These are phyloP conservation scores for Reticulitermes lucifugus DNA, from an alignment of 2,888 invertebrate genomes.

Conservation along the genomic window DNA sequence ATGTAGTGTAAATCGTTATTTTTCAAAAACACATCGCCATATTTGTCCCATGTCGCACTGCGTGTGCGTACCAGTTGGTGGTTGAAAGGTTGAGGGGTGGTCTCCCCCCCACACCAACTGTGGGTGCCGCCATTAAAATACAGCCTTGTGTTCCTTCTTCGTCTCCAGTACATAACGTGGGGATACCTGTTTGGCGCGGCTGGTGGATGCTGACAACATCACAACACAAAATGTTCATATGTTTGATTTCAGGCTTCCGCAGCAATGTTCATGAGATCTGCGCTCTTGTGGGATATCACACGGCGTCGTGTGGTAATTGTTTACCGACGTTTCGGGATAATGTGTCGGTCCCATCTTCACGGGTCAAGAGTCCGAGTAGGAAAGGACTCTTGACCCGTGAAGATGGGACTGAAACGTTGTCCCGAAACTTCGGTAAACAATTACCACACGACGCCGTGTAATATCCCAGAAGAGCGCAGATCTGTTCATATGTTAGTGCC, in stretches of 20 bases:
- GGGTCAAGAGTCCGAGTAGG: too few species aligned
- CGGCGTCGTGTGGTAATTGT: too few species aligned
- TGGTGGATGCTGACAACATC: conserved; percentile 18
- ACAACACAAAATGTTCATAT: conserved; percentile 1
- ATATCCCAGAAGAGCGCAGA: too few species aligned
- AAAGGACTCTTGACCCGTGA: too few species aligned
- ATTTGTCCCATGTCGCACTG: neutral
- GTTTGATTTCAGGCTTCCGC: too few species aligned
- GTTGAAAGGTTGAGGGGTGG: neutral
- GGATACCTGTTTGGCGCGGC: conserved; percentile 68
- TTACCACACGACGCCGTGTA: too few species aligned
- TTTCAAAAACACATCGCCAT: neutral
- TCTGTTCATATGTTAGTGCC: neutral
- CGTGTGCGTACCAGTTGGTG: neutral
- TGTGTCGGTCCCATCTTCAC: too few species aligned
- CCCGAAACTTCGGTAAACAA: too few species aligned
- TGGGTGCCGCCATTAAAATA: neutral
- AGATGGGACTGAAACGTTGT: too few species aligned
- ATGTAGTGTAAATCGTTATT: neutral
- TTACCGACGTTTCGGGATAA: too few species aligned
- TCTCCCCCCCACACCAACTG: neutral
- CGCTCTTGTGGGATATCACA: too few species aligned
- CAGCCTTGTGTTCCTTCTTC: neutral
- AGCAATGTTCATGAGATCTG: too few species aligned
- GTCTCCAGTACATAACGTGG: conserved; percentile 61